Conservation (phyloP, 1,140 invertebrate species). For the Bombus terrestris region DNA sequence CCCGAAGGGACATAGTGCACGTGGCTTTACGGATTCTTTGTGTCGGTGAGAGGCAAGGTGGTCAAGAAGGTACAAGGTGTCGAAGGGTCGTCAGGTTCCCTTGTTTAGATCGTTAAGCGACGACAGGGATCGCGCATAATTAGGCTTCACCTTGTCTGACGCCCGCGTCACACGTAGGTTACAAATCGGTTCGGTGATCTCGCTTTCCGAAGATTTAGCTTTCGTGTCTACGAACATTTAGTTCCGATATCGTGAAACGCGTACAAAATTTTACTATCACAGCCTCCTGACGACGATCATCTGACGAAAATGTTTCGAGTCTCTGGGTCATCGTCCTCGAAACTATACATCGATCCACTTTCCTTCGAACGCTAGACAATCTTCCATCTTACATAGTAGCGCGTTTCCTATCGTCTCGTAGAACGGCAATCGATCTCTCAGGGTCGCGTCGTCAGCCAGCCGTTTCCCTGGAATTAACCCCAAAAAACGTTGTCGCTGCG, state of each 20-base stretch:
- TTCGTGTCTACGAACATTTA: not conserved
- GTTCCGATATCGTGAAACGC: not conserved
- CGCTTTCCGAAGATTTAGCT: not conserved
- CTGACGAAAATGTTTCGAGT: too few species aligned
- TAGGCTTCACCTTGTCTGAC: not conserved
- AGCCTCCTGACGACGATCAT: too few species aligned
- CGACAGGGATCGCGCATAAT: conserved; percentile 11
- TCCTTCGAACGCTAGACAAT: too few species aligned
- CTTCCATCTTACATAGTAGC: accelerated
- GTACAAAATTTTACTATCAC: accelerated
- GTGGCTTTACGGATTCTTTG: conserved; percentile 51
- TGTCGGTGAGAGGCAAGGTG: conserved; percentile 62
- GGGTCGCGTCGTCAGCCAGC: not conserved
- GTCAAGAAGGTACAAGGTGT: conserved; percentile 65
- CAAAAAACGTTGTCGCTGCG: conserved; percentile 62
- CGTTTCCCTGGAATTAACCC: conserved; percentile 48
- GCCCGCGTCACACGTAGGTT: not conserved
- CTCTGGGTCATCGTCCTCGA: too few species aligned
- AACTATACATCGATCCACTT: not conserved
- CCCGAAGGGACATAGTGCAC: conserved; percentile 58
- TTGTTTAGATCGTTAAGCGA: conserved; percentile 26
- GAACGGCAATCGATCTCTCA: not conserved
- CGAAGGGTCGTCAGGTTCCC: conserved; percentile 9
- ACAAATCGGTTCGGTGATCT: not conserved
- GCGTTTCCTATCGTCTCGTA: not conserved